Percentiles rank a stretch among this genome's conserved stretches.
phyloP scores from a whole-genome alignment of 2,113 vertebrate genomes.

The Limnothrissa miodon region DNA sequence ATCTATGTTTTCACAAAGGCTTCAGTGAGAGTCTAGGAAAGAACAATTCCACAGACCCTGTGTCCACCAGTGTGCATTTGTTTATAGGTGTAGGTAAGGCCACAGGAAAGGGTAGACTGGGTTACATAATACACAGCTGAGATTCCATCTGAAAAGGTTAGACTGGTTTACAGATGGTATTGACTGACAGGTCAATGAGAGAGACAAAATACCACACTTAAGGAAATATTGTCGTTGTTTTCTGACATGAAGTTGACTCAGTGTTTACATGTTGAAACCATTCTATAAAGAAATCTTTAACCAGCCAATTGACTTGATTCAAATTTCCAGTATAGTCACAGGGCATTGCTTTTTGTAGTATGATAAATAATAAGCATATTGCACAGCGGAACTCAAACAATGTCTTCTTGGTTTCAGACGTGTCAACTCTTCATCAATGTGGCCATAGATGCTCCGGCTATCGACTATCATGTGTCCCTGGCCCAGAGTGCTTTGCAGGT shows the following conservation, averaged over 20 bases:
- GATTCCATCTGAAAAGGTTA: background rate
- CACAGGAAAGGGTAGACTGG: background rate
- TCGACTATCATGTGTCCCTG: slow-evolving; percentile 96
- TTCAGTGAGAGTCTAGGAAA: background rate
- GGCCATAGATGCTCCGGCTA: slow-evolving; percentile 91
- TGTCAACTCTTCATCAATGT: slow-evolving; percentile 98
- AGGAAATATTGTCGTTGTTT: background rate
- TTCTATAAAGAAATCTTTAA: background rate
- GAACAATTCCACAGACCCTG: background rate
- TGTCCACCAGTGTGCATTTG: background rate
- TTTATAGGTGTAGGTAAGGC: background rate
- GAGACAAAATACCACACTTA: background rate
- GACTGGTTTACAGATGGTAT: background rate
- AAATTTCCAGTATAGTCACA: background rate
- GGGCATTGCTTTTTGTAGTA: background rate
- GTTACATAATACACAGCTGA: background rate
- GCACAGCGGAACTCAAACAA: background rate
- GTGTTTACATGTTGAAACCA: background rate
- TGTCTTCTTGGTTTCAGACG: slow-evolving; percentile 71
- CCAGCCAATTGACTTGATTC: background rate
- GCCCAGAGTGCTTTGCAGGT: slow-evolving; percentile 95
- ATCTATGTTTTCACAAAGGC: background rate
- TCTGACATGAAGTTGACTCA: too few species aligned
- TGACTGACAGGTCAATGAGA: background rate
- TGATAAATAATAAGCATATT: background rate